Evolutionary conservation across 2,797 vertebrate genomes (phyloP), one percentile per base, ranked within the genome.

Genomic region (Gambusia yucatana): DNA sequence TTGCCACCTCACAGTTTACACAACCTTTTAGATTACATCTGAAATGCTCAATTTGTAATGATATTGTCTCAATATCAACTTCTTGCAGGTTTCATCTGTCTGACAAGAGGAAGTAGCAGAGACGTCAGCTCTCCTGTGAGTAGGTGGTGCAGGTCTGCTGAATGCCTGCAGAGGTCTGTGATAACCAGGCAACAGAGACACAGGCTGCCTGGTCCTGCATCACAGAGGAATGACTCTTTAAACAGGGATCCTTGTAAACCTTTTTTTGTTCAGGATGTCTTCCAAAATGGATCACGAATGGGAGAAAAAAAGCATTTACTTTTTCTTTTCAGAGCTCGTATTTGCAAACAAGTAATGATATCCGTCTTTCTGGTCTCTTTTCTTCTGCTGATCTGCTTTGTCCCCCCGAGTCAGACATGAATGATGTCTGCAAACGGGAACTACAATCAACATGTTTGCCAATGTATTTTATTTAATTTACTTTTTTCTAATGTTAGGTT

Each of bases 141-240:
- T 82, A 90, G 92, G 92, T 90, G 90, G 88, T 82, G 88, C 72
- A 81, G 85, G 87, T 92, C 87, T 88, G 87, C 74, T 79, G 39
- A 87, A 89, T 86, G 80, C 85, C 81, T 86, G 55, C 80, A 46
- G 77, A 89, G 82, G 39, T 84, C 78, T 77, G 86, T 81, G 84
- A 90, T 85, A 86, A 82, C 86, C 81, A 85, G 84, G 86, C 90
- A 91, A 92, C 90, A 91, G 83, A 84, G 77, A 86, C 75, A 70
- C 85, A 71, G 79, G 20, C 78, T 2, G 25, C 80, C 55, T 7
- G 57, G 73, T 75, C 43, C 81, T 70, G 71, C 86, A 84, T 84
- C 85, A 69, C 84, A 80, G 69, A 41, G 77, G 72, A 89, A 86
- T 41, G 81, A 85, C 81, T 89, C 92, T 92, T 92, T 92, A 85